Conservation (phyloP, 2,888 invertebrate species). For the Lasioglossum morio region DNA sequence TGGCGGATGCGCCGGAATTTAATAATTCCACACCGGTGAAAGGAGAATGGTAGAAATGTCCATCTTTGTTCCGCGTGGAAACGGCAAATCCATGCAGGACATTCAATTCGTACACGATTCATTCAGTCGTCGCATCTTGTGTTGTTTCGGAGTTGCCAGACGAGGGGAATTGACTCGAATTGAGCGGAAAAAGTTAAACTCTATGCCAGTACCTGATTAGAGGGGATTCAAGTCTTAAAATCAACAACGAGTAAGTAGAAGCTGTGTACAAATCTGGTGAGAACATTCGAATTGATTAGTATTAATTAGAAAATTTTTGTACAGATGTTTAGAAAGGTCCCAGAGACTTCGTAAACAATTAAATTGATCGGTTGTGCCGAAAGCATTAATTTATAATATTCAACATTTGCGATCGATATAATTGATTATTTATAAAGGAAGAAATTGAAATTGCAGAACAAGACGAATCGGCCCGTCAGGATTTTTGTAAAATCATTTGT, state of each 20-base stretch:
- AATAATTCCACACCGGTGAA: not conserved
- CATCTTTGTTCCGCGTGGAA: not conserved
- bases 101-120: not conserved
- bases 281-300: too few relatives aligned
- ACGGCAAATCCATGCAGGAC: not conserved
- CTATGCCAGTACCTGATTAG: too few relatives aligned
- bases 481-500: slow-evolving; percentile 1
- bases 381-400: too few relatives aligned
- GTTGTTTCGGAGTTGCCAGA: not conserved
- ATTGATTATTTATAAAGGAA: too few relatives aligned
- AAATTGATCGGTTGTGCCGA: too few relatives aligned
- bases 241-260: not conserved
- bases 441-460: not conserved
- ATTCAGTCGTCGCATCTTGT: not conserved
- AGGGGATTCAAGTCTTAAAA: not conserved
- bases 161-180: too few relatives aligned
- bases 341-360: too few relatives aligned
- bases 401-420: too few relatives aligned
- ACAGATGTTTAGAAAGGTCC: too few relatives aligned
- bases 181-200: too few relatives aligned
- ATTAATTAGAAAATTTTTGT: too few relatives aligned
- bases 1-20: not conserved
- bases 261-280: not conserved
- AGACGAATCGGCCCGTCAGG: not conserved
- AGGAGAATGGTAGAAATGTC: not conserved